phyloP scores from a whole-genome alignment of 2,888 invertebrate species.

The Spisula solida region DNA sequence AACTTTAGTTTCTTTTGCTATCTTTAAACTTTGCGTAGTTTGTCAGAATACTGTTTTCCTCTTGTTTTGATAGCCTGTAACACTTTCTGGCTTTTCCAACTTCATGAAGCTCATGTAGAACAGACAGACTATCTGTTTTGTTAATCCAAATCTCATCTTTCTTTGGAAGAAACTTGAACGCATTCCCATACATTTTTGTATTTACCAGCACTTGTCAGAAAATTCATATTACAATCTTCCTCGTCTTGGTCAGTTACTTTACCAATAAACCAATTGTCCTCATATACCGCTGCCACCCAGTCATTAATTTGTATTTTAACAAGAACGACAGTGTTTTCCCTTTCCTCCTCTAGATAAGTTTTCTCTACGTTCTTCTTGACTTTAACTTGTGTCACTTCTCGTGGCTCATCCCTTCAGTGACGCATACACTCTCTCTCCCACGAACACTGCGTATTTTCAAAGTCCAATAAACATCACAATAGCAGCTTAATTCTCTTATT shows the following conservation, averaged over 20 bases:
- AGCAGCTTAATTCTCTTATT: background rate
- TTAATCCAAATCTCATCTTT: conserved; percentile 26
- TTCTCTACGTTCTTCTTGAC: background rate
- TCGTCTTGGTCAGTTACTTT: background rate
- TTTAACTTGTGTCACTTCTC: background rate
- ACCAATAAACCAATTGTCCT: background rate
- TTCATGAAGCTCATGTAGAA: background rate
- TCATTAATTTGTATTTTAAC: background rate
- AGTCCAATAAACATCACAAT: background rate
- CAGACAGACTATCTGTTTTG: background rate
- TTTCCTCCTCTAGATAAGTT: background rate
- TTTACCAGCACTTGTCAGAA: conserved; percentile 11
- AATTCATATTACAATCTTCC: background rate
- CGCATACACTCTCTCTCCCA: background rate
- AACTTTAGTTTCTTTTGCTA: background rate
- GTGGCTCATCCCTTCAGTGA: background rate
- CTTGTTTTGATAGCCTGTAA: conserved; percentile 8
- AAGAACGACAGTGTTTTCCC: background rate
- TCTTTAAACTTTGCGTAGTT: background rate
- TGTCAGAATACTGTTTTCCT: background rate
- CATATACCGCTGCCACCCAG: background rate
- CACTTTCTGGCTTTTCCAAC: conserved; percentile 14
- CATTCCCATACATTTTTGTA: conserved; percentile 14
- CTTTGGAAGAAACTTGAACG: conserved; percentile 9
- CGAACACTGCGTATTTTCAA: background rate